phyloP scores from a whole-genome alignment of 2,113 vertebrate genomes.

The Merops nubicus region DNA sequence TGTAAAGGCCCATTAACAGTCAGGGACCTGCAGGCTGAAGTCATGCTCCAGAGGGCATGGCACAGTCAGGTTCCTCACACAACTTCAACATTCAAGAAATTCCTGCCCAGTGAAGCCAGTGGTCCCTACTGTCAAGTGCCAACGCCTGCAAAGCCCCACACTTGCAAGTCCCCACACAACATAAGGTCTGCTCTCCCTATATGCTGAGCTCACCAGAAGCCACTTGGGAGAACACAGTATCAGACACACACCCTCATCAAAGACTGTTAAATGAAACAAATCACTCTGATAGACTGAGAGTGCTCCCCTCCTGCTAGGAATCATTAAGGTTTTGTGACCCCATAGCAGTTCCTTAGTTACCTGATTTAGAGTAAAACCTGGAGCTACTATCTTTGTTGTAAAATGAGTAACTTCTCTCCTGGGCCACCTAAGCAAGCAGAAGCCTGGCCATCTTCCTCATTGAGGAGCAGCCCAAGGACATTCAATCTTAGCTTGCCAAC shows the following conservation, averaged over 20 bases:
- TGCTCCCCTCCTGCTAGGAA: not conserved
- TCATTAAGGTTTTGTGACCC: not conserved
- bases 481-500: not conserved
- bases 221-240: not conserved
- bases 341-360: not conserved
- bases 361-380: not conserved
- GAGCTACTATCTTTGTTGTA: not conserved
- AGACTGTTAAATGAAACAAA: not conserved
- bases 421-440: not conserved
- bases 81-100: not conserved
- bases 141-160: not conserved
- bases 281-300: not conserved
- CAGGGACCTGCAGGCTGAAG: not conserved
- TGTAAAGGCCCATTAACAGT: not conserved
- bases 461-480: not conserved
- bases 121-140: not conserved
- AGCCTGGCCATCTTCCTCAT: not conserved
- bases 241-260: not conserved
- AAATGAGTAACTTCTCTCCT: not conserved
- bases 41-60: not conserved
- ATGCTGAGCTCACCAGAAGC: not conserved
- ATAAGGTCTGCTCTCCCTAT: not conserved
- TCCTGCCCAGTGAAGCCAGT: not conserved
- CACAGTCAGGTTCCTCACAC: not conserved
- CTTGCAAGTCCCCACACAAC: not conserved